These are phyloP conservation scores for Zosterops hypoxanthus DNA, from an alignment of 2,113 vertebrate species.

Conservation along the genomic window DNA sequence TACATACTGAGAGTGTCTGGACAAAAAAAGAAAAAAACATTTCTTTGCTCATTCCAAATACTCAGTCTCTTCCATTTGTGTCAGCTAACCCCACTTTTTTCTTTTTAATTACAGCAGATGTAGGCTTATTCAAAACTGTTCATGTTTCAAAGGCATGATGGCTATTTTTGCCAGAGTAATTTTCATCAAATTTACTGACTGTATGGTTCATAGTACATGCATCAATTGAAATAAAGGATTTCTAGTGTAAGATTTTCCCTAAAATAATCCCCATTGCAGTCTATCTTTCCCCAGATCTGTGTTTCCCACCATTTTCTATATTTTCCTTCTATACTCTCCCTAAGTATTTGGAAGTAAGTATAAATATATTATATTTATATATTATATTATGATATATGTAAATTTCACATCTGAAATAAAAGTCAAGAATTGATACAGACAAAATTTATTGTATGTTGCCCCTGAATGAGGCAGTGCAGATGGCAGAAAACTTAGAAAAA, in stretches of 20 bases:
- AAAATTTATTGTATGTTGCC: not conserved
- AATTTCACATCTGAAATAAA: not conserved
- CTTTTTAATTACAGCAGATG: not conserved
- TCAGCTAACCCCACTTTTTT: not conserved
- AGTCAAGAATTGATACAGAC: not conserved
- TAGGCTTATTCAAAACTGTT: not conserved
- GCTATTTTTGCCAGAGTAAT: not conserved
- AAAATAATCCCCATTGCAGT: not conserved
- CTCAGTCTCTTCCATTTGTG: not conserved
- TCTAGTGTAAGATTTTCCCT: not conserved
- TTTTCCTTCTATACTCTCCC: not conserved
- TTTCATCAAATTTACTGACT: not conserved
- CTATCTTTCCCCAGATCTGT: not conserved
- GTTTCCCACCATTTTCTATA: not conserved
- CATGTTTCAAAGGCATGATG: not conserved
- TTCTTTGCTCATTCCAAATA: not conserved
- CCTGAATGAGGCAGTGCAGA: not conserved
- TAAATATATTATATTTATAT: not conserved
- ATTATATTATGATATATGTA: not conserved
- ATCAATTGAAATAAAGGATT: not conserved
- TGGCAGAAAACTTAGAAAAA: not conserved
- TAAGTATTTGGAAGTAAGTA: not conserved
- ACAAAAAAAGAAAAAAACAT: not conserved
- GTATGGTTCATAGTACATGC: not conserved
- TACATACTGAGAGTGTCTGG: not conserved